phyloP scores from a whole-genome alignment of 1,140 invertebrate species.

The Drosophila punjabiensis region DNA sequence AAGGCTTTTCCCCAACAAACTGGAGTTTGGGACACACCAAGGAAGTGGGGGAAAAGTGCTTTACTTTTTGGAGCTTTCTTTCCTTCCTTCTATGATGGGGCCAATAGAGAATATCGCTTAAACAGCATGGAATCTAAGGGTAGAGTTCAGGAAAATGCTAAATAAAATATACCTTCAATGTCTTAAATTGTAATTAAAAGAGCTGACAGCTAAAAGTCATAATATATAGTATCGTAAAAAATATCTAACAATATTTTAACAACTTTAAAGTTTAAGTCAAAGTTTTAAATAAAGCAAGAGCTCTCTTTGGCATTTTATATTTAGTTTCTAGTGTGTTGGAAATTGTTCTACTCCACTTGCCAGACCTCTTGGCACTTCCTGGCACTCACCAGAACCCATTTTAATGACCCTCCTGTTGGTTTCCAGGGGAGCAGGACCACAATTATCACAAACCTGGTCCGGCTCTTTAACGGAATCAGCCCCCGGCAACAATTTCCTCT shows the following conservation, averaged over 20 bases:
- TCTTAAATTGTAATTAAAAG: not conserved
- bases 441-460: constrained; percentile 41
- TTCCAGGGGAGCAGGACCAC: not conserved
- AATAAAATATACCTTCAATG: not conserved
- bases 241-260: too few relatives aligned
- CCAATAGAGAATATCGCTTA: constrained; percentile 12
- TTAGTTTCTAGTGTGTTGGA: not conserved
- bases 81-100: constrained; percentile 8
- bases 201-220: too few relatives aligned
- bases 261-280: too few relatives aligned
- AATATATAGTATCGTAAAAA: too few relatives aligned
- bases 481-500: constrained; percentile 43
- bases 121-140: not conserved
- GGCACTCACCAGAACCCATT: constrained; percentile 18
- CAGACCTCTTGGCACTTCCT: constrained; percentile 21
- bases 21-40: constrained; percentile 24
- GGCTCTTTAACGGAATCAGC: constrained; percentile 24
- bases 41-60: constrained; percentile 10
- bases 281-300: not conserved
- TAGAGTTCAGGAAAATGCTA: not conserved
- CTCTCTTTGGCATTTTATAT: not conserved
- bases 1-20: constrained; percentile 33
- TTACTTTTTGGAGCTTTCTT: constrained; percentile 15
- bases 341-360: not conserved
- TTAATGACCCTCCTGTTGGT: constrained; percentile 23